Percentiles rank a stretch among this genome's conserved stretches.
phyloP scores from a whole-genome alignment of 1,140 invertebrate genomes.

The Andrena cerasifolii region DNA sequence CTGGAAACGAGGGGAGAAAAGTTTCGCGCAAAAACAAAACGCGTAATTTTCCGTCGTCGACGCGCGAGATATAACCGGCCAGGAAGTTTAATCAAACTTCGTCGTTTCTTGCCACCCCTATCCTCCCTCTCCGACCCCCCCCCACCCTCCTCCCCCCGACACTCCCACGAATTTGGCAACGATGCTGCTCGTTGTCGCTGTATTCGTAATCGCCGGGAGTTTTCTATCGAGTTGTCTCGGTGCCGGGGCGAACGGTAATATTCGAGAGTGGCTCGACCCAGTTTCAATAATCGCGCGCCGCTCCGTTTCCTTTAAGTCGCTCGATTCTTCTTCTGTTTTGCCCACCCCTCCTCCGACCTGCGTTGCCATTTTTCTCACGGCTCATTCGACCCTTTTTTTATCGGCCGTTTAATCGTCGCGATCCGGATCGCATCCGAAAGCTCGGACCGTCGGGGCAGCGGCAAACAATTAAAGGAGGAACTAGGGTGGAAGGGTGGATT shows the following conservation, averaged over 20 bases:
- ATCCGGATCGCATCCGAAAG: slow-evolving; percentile 30
- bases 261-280: slow-evolving; percentile 52
- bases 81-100: slow-evolving; percentile 41
- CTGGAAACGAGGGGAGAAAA: not conserved
- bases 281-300: slow-evolving; percentile 58
- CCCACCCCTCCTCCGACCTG: not conserved
- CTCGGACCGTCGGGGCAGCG: not conserved
- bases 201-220: slow-evolving; percentile 44
- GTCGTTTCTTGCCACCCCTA: slow-evolving; percentile 7
- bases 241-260: slow-evolving; percentile 42
- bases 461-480: slow-evolving; percentile 40
- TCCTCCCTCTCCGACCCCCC: too few species aligned
- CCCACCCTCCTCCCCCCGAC: too few species aligned
- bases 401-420: slow-evolving; percentile 43
- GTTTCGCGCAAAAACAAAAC: not conserved
- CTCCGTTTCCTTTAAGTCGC: slow-evolving; percentile 32
- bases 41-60: not conserved
- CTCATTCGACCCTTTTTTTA: not conserved
- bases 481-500: slow-evolving; percentile 17
- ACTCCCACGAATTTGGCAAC: slow-evolving; percentile 39
- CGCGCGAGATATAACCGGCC: not conserved
- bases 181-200: slow-evolving; percentile 2
- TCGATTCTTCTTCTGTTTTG: slow-evolving; percentile 22
- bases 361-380: slow-evolving; percentile 29
- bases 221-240: slow-evolving; percentile 33